Conservation (phyloP, 2,113 vertebrate species). For the Zosterops borbonicus region DNA sequence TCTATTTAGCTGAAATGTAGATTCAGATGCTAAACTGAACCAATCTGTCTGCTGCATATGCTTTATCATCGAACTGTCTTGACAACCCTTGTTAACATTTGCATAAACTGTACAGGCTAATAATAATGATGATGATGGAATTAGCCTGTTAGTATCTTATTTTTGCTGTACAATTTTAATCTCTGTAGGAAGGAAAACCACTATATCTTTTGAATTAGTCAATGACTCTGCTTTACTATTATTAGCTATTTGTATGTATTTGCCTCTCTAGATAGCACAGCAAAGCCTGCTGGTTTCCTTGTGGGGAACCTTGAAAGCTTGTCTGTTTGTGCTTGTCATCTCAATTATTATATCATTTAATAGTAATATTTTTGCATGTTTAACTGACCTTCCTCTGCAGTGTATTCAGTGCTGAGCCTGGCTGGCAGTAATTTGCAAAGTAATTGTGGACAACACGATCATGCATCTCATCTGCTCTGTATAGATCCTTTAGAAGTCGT, state of each 20-base stretch:
- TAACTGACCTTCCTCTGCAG: not conserved
- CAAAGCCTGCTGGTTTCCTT: not conserved
- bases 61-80: slow-evolving; percentile 29
- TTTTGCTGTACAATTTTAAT: slow-evolving; percentile 46
- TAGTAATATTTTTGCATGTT: not conserved
- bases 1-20: slow-evolving; percentile 34
- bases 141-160: slow-evolving; percentile 16
- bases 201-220: slow-evolving; percentile 27
- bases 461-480: not conserved
- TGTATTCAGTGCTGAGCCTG: not conserved
- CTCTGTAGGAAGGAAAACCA: slow-evolving; percentile 14
- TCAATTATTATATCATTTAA: not conserved
- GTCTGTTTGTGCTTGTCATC: not conserved
- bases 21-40: slow-evolving; percentile 35
- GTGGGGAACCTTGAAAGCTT: not conserved
- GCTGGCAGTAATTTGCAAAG: not conserved
- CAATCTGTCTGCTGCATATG: slow-evolving; percentile 34
- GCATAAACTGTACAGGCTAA: slow-evolving; percentile 26
- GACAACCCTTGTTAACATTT: slow-evolving; percentile 46
- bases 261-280: slow-evolving; percentile 1
- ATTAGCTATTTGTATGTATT: slow-evolving; percentile 33
- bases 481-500: not conserved
- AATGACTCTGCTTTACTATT: slow-evolving; percentile 28
- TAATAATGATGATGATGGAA: slow-evolving; percentile 39
- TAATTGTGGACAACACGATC: not conserved